These are phyloP conservation scores for Heterodera carotae DNA, from an alignment of 1,140 invertebrate genomes.

Conservation along the genomic window DNA sequence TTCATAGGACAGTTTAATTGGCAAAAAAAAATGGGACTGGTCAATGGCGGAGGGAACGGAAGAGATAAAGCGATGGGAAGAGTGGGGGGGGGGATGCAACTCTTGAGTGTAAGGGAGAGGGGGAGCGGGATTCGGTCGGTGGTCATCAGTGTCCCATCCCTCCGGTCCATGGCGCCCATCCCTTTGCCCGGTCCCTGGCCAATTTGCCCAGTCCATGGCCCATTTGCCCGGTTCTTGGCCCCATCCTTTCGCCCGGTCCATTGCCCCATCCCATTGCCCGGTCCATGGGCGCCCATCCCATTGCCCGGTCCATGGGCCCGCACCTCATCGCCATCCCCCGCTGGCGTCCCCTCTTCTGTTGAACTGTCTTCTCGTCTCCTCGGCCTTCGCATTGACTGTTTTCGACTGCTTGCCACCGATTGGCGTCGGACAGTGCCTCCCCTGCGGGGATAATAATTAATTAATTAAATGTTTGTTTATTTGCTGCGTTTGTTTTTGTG, in stretches of 20 bases:
- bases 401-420: slow-evolving; percentile 17
- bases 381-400: slow-evolving; percentile 9
- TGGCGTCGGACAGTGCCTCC: slow-evolving; percentile 20
- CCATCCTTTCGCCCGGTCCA: not conserved
- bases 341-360: not conserved
- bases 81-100: not conserved
- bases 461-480: no score
- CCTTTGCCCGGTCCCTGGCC: no score
- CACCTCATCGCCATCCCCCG: not conserved
- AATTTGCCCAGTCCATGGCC: not conserved
- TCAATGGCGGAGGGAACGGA: not conserved
- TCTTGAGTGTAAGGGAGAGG: not conserved
- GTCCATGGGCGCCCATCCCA: not conserved
- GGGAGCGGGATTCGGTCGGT: no score
- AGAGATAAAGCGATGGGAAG: not conserved
- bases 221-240: not conserved
- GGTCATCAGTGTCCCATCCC: no score
- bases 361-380: not conserved
- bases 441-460: slow-evolving; percentile 10
- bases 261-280: not conserved
- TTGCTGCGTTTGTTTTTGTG: slow-evolving; percentile 13
- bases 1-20: not conserved
- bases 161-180: no score
- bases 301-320: not conserved
- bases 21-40: not conserved